These are phyloP conservation scores for Caerostris darwini DNA, from an alignment of 1,140 invertebrate genomes.

Conservation along the genomic window DNA sequence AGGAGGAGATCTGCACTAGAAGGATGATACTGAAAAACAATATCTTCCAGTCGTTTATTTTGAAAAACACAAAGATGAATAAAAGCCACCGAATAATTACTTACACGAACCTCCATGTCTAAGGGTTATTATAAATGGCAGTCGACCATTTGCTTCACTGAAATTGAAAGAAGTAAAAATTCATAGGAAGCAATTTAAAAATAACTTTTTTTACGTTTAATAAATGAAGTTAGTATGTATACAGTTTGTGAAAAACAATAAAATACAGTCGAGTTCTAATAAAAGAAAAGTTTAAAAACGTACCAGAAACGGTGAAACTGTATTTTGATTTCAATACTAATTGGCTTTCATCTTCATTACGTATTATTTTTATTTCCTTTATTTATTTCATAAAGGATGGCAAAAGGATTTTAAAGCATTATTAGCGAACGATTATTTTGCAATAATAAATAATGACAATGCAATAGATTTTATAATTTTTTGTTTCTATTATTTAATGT, in stretches of 20 bases:
- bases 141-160: neutral
- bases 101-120: neutral
- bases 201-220: neutral
- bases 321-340: neutral
- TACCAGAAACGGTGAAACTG: neutral
- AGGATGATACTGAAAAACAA: slow-evolving; percentile 5
- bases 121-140: neutral
- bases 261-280: neutral
- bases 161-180: neutral
- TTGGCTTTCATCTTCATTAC: neutral
- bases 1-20: neutral
- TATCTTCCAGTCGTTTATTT: neutral
- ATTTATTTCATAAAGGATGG: too few species aligned
- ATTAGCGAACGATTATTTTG: too few species aligned
- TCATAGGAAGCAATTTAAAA: neutral
- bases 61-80: neutral
- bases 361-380: neutral
- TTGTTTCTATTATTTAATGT: too few species aligned
- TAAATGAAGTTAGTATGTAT: neutral
- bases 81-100: neutral
- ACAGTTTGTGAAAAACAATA: neutral
- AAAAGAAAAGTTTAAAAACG: neutral
- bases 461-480: too few species aligned
- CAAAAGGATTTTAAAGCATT: too few species aligned
- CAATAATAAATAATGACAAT: too few species aligned